Evolutionary conservation across 2,797 vertebrate species (phyloP).

Genomic region (Lepilemur ruficaudatus): DNA sequence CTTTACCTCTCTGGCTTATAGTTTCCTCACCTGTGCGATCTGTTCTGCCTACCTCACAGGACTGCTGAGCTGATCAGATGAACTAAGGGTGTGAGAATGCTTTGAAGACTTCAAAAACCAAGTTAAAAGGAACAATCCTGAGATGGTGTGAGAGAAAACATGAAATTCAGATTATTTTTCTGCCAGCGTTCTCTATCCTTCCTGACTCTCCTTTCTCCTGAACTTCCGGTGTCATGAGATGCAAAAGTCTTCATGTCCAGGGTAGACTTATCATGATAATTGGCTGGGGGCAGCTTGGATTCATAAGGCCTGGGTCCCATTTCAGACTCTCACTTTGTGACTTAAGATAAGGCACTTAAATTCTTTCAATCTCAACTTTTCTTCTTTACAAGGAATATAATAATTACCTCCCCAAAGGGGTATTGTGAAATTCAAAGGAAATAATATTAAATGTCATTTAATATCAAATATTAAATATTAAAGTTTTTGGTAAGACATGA

Average conservation of each 20-base stretch:
- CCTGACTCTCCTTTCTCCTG: background rate
- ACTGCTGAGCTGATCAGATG: background rate
- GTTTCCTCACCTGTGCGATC: background rate
- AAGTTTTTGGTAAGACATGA: background rate
- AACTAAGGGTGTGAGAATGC: background rate
- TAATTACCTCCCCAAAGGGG: background rate
- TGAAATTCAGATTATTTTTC: background rate
- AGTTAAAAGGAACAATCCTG: background rate
- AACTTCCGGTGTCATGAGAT: background rate
- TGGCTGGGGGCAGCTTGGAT: background rate
- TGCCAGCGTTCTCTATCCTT: background rate
- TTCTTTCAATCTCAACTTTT: background rate
- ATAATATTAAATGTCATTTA: background rate
- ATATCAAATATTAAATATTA: background rate
- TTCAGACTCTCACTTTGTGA: background rate
- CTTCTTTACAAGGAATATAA: background rate
- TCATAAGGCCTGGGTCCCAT: background rate
- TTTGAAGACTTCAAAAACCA: background rate
- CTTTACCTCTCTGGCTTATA: background rate
- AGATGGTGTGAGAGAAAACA: background rate
- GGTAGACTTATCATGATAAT: background rate
- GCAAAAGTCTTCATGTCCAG: background rate
- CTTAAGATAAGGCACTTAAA: background rate
- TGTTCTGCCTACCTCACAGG: background rate
- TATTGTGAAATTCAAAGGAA: constrained; percentile 1